Evolutionary conservation across 1,140 invertebrate genomes (phyloP), one percentile per base, ranked within the genome.

Genomic region (Tetranychus urticae): DNA sequence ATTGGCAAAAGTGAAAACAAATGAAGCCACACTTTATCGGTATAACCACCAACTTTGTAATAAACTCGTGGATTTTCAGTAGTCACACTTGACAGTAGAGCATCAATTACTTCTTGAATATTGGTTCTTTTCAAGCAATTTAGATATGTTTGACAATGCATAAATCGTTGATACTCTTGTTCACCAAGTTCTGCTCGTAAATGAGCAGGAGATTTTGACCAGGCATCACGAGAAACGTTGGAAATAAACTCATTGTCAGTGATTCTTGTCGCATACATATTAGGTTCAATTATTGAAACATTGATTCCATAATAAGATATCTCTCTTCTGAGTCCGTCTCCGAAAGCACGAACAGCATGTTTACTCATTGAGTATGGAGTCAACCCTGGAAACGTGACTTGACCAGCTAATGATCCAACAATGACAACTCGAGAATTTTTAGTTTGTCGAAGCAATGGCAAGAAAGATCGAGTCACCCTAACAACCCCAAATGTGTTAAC

Each of bases 321-420:
- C 67, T 78, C 77, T 45, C 74, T 68, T 37, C 77, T 62, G 2
- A 78, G 68, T 12, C 71, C 76, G 65, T 78, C 76, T 14, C 73
- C 72, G 62, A 75, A 77, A 14, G 75, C 74, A 12, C 76, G 70
- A 13, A 75, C 67, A 1, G 74, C 76, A 68, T 74, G 72, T 68
- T 78, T 78, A 6, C 73, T 74, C 70, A 77, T 74, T 39, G 70
- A 71, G 65, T 78, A 78, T 5, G 72, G 72, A 31, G 72, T 68
- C 62, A 75, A 70, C 6, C 39, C 48, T n/a, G 13, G 36, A 45
- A 55, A 37, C 7, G 50, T 63, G 4, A 23, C 63, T 63, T 68
- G 67, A 59, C 59, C 75, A 64, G 74, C 68, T 6, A 76, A 63
- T 65, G 76, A 77, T 1, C 75, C 73, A 5, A 77, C 72, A 66